Percentiles rank a stretch among this genome's conserved stretches.
Evolutionary conservation across 2,113 vertebrate genomes (phyloP).

Genomic region (Columba livia): DNA sequence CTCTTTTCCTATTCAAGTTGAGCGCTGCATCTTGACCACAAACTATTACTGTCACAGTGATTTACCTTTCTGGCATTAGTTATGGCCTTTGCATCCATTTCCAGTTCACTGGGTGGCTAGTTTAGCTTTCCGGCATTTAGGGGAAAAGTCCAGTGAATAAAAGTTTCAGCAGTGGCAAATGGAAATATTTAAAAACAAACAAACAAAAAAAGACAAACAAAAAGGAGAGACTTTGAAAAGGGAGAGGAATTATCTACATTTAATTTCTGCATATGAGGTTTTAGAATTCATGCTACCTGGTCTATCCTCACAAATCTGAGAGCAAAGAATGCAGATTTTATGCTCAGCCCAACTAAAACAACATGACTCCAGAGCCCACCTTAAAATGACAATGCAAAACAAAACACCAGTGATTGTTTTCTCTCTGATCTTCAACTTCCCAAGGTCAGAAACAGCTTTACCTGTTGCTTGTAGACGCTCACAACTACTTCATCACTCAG

Average conservation of each 20-base stretch:
- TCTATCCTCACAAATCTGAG: not conserved
- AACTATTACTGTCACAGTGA: not conserved
- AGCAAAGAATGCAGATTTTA: not conserved
- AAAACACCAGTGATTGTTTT: not conserved
- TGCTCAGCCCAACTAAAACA: not conserved
- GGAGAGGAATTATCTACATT: not conserved
- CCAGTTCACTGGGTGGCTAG: not conserved
- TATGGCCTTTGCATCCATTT: not conserved
- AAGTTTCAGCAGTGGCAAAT: not conserved
- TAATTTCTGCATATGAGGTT: not conserved
- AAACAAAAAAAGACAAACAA: not conserved
- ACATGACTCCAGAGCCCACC: not conserved
- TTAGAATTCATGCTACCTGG: not conserved
- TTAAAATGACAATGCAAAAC: not conserved
- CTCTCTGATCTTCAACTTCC: not conserved
- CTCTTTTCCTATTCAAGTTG: not conserved
- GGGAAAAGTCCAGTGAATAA: not conserved
- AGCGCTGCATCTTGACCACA: not conserved
- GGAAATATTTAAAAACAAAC: not conserved
- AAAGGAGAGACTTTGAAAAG: not conserved
- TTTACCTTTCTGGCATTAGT: conserved; percentile 14
- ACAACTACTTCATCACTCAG: not conserved
- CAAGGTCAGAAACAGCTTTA: not conserved
- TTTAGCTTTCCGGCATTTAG: not conserved
- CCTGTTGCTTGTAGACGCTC: not conserved